Percentiles rank a stretch among this genome's conserved stretches.
phyloP scores from a whole-genome alignment of 2,797 vertebrate genomes.

The Sitta carolinensis region DNA sequence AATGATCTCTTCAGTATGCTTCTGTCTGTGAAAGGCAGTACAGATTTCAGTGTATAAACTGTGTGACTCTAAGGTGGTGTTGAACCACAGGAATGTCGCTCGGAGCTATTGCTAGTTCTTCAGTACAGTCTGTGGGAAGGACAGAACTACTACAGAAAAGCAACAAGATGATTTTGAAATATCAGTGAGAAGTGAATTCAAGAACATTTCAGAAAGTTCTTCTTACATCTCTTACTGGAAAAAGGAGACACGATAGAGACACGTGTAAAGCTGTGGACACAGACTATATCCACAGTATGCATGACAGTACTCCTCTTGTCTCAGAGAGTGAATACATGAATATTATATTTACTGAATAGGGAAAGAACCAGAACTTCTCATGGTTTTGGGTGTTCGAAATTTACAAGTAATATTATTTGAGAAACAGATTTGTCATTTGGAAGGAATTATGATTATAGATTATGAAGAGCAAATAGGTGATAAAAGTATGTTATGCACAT shows the following conservation, averaged over 20 bases:
- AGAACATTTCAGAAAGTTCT: not conserved
- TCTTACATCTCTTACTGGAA: not conserved
- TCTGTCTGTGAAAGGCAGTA: not conserved
- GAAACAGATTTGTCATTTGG: not conserved
- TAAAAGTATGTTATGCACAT: not conserved
- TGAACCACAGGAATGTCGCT: not conserved
- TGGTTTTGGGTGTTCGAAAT: not conserved
- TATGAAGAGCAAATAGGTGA: not conserved
- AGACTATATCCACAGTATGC: not conserved
- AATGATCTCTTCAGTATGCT: not conserved
- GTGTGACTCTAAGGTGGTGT: not conserved
- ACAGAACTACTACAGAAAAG: not conserved
- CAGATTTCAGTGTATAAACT: not conserved
- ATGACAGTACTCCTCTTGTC: not conserved
- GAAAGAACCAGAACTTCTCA: not conserved
- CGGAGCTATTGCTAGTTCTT: not conserved
- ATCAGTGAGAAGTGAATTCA: not conserved
- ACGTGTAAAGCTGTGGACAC: not conserved
- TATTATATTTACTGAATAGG: not conserved
- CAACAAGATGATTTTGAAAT: not conserved
- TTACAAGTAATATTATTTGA: not conserved
- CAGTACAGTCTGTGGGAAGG: not conserved
- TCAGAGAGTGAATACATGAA: not conserved
- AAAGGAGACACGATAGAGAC: not conserved
- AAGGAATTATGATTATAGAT: not conserved